These are phyloP conservation scores for Neofelis nebulosa DNA, from an alignment of 2,113 vertebrate genomes.

Conservation along the genomic window DNA sequence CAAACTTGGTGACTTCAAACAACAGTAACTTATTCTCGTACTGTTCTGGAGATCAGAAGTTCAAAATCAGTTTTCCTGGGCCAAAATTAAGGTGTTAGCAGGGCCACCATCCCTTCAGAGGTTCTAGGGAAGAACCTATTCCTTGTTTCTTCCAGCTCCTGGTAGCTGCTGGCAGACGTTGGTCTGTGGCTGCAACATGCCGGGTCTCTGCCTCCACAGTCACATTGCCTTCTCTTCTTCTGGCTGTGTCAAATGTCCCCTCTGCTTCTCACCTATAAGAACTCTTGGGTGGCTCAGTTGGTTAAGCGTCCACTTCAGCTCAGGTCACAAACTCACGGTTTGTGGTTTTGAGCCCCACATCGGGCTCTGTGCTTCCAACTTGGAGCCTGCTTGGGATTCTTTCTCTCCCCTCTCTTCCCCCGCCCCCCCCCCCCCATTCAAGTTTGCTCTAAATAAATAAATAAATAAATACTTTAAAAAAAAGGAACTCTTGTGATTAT, in stretches of 20 bases:
- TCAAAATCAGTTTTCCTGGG: background rate
- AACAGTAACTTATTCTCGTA: background rate
- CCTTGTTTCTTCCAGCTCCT: background rate
- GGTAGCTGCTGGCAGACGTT: background rate
- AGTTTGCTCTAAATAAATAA: too few species aligned
- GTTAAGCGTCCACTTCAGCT: too few species aligned
- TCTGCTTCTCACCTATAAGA: background rate
- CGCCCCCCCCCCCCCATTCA: too few species aligned
- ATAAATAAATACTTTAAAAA: too few species aligned
- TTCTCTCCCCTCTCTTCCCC: too few species aligned
- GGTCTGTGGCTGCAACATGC: background rate
- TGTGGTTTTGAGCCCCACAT: too few species aligned
- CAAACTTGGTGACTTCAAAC: background rate
- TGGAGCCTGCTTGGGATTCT: too few species aligned
- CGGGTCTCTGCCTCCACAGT: background rate
- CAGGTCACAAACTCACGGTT: too few species aligned
- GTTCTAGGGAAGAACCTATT: background rate
- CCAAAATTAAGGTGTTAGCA: background rate
- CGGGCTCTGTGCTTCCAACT: too few species aligned
- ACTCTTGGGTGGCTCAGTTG: background rate
- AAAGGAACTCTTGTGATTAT: background rate
- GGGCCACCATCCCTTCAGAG: background rate
- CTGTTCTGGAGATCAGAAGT: background rate
- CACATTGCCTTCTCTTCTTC: background rate
- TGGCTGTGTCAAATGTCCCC: background rate